Conservation (phyloP, 1,140 invertebrate species). For the Trachymyrmex septentrionalis region DNA sequence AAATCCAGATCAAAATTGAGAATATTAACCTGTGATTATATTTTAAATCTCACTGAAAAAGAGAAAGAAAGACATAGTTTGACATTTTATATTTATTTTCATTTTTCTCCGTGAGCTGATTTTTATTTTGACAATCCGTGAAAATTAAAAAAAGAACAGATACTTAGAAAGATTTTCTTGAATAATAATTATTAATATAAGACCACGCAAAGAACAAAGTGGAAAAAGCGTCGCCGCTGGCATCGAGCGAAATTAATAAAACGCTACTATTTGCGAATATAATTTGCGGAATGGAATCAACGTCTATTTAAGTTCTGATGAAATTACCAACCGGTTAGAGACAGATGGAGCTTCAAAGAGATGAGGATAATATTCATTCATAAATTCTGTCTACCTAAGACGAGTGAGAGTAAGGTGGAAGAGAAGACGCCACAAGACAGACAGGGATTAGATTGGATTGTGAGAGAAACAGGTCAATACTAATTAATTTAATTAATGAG, state of each 20-base stretch:
- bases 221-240: constrained; percentile 1
- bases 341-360: constrained; percentile 56
- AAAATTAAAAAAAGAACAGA: constrained; percentile 3
- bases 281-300: constrained; percentile 61
- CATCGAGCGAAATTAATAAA: constrained; percentile 56
- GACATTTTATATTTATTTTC: background rate
- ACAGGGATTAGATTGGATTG: constrained; percentile 18
- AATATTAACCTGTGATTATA: background rate
- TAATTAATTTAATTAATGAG: constrained; percentile 73
- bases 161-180: constrained; percentile 16
- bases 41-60: constrained; percentile 10
- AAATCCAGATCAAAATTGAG: background rate
- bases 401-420: background rate
- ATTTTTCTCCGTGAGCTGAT: background rate
- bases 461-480: constrained; percentile 48
- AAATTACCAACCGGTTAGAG: constrained; percentile 54
- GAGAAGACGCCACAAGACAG: constrained; percentile 1
- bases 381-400: constrained; percentile 52
- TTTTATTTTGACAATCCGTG: background rate
- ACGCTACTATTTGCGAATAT: constrained; percentile 56
- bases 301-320: constrained; percentile 60
- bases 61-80: too few species aligned
- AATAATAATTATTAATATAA: constrained; percentile 45
- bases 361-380: constrained; percentile 62
- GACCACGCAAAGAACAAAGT: background rate